phyloP scores from a whole-genome alignment of 2,888 invertebrate species.

The Sturmia bella region DNA sequence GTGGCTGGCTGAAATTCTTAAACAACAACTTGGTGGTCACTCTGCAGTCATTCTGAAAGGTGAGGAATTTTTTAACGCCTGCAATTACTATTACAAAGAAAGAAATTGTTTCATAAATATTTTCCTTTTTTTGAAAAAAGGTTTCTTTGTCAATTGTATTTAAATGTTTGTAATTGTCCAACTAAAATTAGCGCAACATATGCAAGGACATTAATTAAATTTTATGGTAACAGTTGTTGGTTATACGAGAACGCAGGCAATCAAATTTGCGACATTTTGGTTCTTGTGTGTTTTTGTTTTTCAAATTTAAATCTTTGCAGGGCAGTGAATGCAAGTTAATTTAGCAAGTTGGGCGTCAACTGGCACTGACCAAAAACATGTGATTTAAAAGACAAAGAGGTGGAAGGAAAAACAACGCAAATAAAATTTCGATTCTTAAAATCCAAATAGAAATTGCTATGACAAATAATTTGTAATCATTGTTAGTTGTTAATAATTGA shows the following conservation, averaged over 20 bases:
- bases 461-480: too few species aligned
- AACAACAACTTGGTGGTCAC: conserved; percentile 31
- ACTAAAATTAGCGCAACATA: conserved; percentile 73
- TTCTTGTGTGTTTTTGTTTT: neutral
- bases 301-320: neutral
- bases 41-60: conserved; percentile 41
- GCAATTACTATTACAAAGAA: conserved; percentile 71
- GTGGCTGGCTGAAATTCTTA: conserved; percentile 7
- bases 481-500: too few species aligned
- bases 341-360: neutral
- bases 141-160: conserved; percentile 46
- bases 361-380: neutral
- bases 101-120: conserved; percentile 63
- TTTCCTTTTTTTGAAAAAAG: conserved; percentile 51
- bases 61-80: conserved; percentile 73
- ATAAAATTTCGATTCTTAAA: too few species aligned
- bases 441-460: too few species aligned
- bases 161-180: conserved; percentile 63
- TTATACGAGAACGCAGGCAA: conserved; percentile 28
- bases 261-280: conserved; percentile 48
- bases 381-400: neutral
- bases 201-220: conserved; percentile 72
- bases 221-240: conserved; percentile 70
- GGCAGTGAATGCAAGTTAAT: conserved; percentile 19
- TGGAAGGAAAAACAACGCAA: too few species aligned